Evolutionary conservation across 2,888 invertebrate genomes (phyloP), one percentile per base, ranked within the genome.

Genomic region (Branchinecta sandiegonensis): DNA sequence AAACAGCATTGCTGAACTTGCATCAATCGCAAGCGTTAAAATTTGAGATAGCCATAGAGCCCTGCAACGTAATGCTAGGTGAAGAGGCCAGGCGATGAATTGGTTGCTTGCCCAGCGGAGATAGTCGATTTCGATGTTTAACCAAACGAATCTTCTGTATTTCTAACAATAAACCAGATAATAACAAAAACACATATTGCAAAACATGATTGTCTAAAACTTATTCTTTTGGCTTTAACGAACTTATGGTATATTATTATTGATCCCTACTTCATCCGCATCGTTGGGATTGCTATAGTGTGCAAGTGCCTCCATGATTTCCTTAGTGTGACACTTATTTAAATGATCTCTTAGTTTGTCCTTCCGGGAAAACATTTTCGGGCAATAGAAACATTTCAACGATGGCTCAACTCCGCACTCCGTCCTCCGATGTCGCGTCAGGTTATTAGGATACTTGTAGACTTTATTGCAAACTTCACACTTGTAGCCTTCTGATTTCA

Each of bases 361-460:
- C 23, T 56, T 56, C 23, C 63, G n/a, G 23, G 63, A 56, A 56
- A 56, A 56, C 63, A 56, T 56, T 56, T 56, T 56, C 23, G 63
- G 63, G 23, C 63, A 56, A 56, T 56, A 56, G 23, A 56, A 56
- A 23, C 63, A 56, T 56, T 56, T 56, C 63, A 56, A 56, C 12
- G 63, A 56, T 56, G 63, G 63, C 23, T 56, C 63, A n/a, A 56
- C 63, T n/a, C 63, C 63, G 23, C 63, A 56, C 23, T 56, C 63
- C 23, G 63, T 56, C 23, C 63, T 56, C 63, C 63, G n/a, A 23
- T 56, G 63, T 56, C 63, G 63, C n/a, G 63, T 56, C 14, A 56
- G 63, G 23, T 56, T 56, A 56, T 56, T 56, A 56, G 63, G 63
- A 56, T 56, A 56, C 63, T 56, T 56, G 63, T 56, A 56, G 63